Base-by-base conservation (phyloP, 2,797 vertebrate genomes). In the Sebastiscus tertius region DNA sequence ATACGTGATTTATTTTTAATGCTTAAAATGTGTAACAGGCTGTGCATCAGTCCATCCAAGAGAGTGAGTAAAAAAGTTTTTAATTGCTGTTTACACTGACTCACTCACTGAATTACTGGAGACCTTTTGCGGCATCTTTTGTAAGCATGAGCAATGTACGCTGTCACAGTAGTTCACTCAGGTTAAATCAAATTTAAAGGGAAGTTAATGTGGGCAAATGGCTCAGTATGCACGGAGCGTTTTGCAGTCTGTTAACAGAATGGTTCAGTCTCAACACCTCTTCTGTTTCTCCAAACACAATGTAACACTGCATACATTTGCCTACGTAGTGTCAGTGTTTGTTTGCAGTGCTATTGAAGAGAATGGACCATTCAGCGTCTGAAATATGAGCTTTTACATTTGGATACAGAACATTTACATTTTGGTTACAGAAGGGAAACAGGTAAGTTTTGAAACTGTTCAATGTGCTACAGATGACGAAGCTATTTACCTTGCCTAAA, bases 71-170 rank as follows among this genome's bases (percentile, higher is more conserved):
- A 81, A 75, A 59, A 63, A 42, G 66, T 34, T 52, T 72, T 85
- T 79, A 83, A 83, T 83, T 73, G 68, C 58, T 72, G 65, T 81
- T 85, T 82, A 52, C 62, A 69, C 67, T 8, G 16, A 59, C 46
- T 52, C 29, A 22, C 33, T 75, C 18, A 22, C 20, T 4, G 2
- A 67, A 70, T 73, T 27, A 39, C 61, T 46, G 9, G 68, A 67
- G 34, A 64, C 65, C 20, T 54, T 34, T 59, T 24, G 16, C 9
- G 2, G 13, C 11, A 54, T 63, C 34, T 72, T 83, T 77, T 72
- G 39, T 79, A 74, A 85, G 61, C 10, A 2, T 75, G 69, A 65
- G 60, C 72, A 69, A 68, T 80, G 63, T 27, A 59, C 34, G 56
- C 63, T 73, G 66, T 88, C 61, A 33, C 46, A 63, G 29, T 55